Conservation (phyloP, 2,888 invertebrate genomes). For the Gymnoscelis rufifasciata region DNA sequence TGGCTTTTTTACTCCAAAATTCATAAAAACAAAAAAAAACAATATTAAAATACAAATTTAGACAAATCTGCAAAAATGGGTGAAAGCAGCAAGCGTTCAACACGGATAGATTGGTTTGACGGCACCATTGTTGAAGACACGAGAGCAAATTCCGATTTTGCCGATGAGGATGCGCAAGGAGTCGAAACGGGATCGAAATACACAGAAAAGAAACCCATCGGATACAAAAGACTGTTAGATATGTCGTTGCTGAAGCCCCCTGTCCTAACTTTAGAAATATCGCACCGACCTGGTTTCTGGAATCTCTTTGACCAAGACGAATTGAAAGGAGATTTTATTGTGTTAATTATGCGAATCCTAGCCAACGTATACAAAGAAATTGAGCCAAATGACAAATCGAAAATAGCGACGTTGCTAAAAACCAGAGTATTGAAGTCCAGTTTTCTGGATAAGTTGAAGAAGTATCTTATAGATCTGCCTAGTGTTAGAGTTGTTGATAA, state of each 20-base stretch:
- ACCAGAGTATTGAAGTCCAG: slow-evolving; percentile 51
- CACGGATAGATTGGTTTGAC: slow-evolving; percentile 73
- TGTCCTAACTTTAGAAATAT: slow-evolving; percentile 59
- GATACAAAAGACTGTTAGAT: slow-evolving; percentile 64
- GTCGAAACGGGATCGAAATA: slow-evolving; percentile 36
- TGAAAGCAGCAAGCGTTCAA: slow-evolving; percentile 47
- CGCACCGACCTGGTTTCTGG: slow-evolving; percentile 66
- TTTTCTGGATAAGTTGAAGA: slow-evolving; percentile 52
- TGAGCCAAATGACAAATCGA: slow-evolving; percentile 50
- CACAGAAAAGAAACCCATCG: slow-evolving; percentile 63
- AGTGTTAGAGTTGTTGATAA: slow-evolving; percentile 57
- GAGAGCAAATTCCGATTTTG: slow-evolving; percentile 38
- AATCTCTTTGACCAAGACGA: slow-evolving; percentile 56
- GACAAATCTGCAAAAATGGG: slow-evolving; percentile 39
- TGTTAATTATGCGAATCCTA: slow-evolving; percentile 66
- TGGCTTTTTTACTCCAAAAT: slow-evolving; percentile 6
- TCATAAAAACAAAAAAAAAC: background rate
- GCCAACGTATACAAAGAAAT: slow-evolving; percentile 56
- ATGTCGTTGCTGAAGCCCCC: slow-evolving; percentile 59
- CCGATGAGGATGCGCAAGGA: slow-evolving; percentile 48
- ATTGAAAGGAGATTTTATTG: slow-evolving; percentile 67
- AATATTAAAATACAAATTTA: slow-evolving; percentile 8
- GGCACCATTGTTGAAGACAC: slow-evolving; percentile 62
- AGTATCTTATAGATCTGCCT: slow-evolving; percentile 52
- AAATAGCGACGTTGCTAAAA: slow-evolving; percentile 49